Conservation (phyloP, 1,140 invertebrate species). For the Riptortus pedestris region DNA sequence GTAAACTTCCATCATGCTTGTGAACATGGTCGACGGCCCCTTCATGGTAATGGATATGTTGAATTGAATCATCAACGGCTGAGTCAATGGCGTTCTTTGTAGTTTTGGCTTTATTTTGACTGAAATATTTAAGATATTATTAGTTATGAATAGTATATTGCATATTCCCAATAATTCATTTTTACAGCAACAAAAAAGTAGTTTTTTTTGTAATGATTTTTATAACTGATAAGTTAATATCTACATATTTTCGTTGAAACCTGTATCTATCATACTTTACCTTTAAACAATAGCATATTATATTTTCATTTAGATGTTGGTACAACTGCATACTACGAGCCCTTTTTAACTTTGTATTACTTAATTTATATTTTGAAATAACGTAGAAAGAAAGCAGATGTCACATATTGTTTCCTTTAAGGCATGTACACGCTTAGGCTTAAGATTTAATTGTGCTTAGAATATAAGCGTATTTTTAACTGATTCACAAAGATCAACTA, state of each 20-base stretch:
- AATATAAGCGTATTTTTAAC: too few relatives aligned
- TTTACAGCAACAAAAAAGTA: neutral
- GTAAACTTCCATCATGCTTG: slow-evolving; percentile 13
- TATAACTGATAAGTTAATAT: neutral
- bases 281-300: too few relatives aligned
- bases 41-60: slow-evolving; percentile 20
- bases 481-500: too few relatives aligned
- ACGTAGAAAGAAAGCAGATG: too few relatives aligned
- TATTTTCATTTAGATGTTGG: too few relatives aligned
- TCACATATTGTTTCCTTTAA: too few relatives aligned
- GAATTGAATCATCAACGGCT: slow-evolving; percentile 10
- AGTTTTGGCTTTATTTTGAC: neutral
- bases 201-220: neutral
- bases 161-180: neutral
- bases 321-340: too few relatives aligned
- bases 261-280: neutral
- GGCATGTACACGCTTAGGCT: too few relatives aligned
- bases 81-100: neutral
- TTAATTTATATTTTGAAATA: too few relatives aligned
- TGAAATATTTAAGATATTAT: neutral
- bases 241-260: neutral
- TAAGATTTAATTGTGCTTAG: too few relatives aligned
- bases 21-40: slow-evolving; percentile 21
- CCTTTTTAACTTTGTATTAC: too few relatives aligned
- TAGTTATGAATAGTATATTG: neutral